phyloP scores from a whole-genome alignment of 2,113 vertebrate species.

The Pomatorhinus ruficollis region DNA sequence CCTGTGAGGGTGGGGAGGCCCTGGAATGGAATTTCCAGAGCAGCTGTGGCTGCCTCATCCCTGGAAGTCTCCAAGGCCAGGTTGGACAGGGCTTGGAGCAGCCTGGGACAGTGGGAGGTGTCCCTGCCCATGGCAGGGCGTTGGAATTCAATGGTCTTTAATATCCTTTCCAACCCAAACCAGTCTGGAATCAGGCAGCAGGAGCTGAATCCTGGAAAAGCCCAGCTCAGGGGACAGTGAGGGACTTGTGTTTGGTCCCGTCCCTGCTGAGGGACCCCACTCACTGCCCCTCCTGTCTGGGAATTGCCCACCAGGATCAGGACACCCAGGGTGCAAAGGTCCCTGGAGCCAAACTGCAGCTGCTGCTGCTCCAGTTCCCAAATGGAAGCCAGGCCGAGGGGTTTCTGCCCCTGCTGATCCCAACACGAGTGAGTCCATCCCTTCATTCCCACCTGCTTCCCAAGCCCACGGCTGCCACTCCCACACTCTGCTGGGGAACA shows the following conservation, averaged over 20 bases:
- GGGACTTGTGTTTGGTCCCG: neutral
- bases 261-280: neutral
- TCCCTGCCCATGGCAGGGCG: neutral
- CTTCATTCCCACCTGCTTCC: neutral
- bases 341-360: neutral
- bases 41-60: neutral
- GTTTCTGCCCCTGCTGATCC: neutral
- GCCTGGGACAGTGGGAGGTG: fast-evolving
- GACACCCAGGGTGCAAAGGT: neutral
- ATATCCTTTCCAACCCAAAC: neutral
- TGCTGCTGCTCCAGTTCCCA: neutral
- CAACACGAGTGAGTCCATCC: fast-evolving
- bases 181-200: neutral
- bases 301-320: neutral
- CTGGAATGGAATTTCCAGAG: too few relatives aligned
- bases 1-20: fast-evolving
- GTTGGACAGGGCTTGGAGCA: fast-evolving
- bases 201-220: neutral
- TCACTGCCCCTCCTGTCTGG: neutral
- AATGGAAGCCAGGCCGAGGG: neutral
- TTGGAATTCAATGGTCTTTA: neutral
- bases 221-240: neutral
- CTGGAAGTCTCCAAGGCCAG: neutral
- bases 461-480: fast-evolving
- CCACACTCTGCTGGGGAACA: fast-evolving